These are phyloP conservation scores for Sminthurinus aureus DNA, from an alignment of 2,888 invertebrate species.

Conservation along the genomic window DNA sequence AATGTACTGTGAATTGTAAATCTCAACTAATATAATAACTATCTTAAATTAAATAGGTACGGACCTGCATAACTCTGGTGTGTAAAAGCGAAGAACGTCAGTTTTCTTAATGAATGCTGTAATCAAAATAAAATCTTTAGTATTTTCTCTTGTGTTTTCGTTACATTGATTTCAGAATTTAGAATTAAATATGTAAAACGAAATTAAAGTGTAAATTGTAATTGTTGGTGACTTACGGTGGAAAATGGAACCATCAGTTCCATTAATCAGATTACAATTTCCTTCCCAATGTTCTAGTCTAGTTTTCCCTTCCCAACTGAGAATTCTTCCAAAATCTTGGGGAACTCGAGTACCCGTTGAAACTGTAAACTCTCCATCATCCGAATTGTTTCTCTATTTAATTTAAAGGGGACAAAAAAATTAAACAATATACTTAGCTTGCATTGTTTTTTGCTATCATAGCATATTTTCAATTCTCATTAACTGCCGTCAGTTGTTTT, in stretches of 20 bases:
- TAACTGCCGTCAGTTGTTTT: not conserved
- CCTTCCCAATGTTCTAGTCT: slow-evolving; percentile 55
- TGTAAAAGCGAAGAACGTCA: slow-evolving; percentile 54
- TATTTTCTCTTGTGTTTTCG: too few relatives aligned
- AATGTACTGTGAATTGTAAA: not conserved
- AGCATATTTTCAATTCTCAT: too few relatives aligned
- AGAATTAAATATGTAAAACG: not conserved
- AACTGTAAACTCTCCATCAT: slow-evolving; percentile 58
- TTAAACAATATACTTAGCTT: too few relatives aligned
- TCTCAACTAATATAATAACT: too few relatives aligned
- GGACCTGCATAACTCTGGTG: slow-evolving; percentile 58
- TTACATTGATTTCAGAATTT: too few relatives aligned
- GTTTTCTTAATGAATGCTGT: slow-evolving; percentile 54
- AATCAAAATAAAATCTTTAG: not conserved
- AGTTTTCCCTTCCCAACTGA: slow-evolving; percentile 60
- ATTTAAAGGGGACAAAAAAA: slow-evolving; percentile 23
- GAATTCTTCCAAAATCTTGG: slow-evolving; percentile 57
- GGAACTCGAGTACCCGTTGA: slow-evolving; percentile 54
- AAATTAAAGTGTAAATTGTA: not conserved
- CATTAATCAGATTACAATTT: slow-evolving; percentile 56
- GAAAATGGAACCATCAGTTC: slow-evolving; percentile 57
- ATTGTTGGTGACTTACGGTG: slow-evolving; percentile 39
- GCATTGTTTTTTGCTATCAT: too few relatives aligned
- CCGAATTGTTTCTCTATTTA: slow-evolving; percentile 57
- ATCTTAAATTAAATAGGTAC: not conserved